phyloP scores from a whole-genome alignment of 2,888 invertebrate genomes.

The Apotomis capreana region DNA sequence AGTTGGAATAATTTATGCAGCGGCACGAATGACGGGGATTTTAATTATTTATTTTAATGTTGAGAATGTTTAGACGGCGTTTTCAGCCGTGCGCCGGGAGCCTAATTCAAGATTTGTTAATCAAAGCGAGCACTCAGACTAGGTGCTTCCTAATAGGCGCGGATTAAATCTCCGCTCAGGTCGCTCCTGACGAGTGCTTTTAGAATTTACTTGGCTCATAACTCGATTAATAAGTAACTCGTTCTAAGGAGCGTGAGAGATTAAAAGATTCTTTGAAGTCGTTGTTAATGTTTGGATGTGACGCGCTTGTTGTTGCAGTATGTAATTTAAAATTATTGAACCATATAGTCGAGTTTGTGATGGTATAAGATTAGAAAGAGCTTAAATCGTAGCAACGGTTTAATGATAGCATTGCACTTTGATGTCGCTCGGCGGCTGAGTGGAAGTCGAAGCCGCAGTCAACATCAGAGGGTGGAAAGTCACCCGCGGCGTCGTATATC shows the following conservation, averaged over 20 bases:
- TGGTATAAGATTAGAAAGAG: not conserved
- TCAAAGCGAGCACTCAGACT: conserved; percentile 53
- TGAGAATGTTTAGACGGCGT: conserved; percentile 10
- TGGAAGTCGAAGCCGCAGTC: conserved; percentile 49
- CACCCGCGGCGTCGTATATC: conserved; percentile 63
- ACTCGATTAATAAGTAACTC: conserved; percentile 67
- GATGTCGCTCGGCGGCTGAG: conserved; percentile 63
- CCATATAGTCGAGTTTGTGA: not conserved
- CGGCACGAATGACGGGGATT: conserved; percentile 53
- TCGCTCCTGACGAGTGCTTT: conserved; percentile 55
- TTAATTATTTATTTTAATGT: conserved; percentile 47
- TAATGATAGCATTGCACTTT: conserved; percentile 62
- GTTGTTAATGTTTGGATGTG: not conserved
- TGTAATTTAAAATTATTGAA: conserved; percentile 11
- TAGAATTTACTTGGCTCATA: conserved; percentile 59
- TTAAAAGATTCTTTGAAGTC: conserved; percentile 6
- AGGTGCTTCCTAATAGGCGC: conserved; percentile 55
- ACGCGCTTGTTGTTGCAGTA: not conserved
- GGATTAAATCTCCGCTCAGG: conserved; percentile 63
- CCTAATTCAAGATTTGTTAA: conserved; percentile 49
- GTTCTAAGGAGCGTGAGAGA: conserved; percentile 7
- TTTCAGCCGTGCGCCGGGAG: conserved; percentile 26
- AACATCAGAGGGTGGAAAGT: conserved; percentile 66
- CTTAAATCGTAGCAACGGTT: conserved; percentile 2
- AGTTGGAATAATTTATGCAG: conserved; percentile 40